Evolutionary conservation across 2,888 invertebrate species (phyloP).

Genomic region (Stratiomys singularior): DNA sequence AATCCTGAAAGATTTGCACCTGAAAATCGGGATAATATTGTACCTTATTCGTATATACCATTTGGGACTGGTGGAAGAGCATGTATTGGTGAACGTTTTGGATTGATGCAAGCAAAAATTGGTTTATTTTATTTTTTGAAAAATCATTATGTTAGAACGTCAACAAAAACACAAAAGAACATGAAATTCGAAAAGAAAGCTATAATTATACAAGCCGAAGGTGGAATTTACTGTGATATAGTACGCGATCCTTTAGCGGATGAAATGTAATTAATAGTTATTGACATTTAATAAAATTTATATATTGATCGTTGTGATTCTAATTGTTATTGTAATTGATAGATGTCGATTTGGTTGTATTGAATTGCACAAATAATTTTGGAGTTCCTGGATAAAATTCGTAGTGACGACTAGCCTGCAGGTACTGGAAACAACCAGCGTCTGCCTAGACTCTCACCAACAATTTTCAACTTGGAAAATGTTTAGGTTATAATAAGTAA

Average conservation of each 20-base stretch:
- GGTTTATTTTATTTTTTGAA: constrained; percentile 62
- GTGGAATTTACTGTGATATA: constrained; percentile 58
- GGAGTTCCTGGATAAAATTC: too few relatives aligned
- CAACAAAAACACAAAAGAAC: constrained; percentile 55
- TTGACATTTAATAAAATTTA: too few relatives aligned
- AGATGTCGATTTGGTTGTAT: too few relatives aligned
- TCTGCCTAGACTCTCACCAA: too few relatives aligned
- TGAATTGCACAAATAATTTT: too few relatives aligned
- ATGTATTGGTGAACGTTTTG: constrained; percentile 64
- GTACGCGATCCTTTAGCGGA: constrained; percentile 57
- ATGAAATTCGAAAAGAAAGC: constrained; percentile 60
- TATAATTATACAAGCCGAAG: constrained; percentile 57
- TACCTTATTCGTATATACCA: constrained; percentile 59
- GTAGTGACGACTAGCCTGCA: too few relatives aligned
- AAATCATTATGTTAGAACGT: constrained; percentile 59
- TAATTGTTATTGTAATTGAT: too few relatives aligned
- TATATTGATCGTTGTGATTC: too few relatives aligned
- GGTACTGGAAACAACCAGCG: too few relatives aligned
- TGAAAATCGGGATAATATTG: constrained; percentile 57
- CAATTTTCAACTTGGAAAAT: too few relatives aligned
- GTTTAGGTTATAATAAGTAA: too few relatives aligned
- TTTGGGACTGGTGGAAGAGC: constrained; percentile 62
- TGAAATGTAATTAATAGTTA: not conserved
- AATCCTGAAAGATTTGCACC: constrained; percentile 62
- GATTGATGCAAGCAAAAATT: constrained; percentile 60